These are phyloP conservation scores for Lumbricus terrestris DNA, from an alignment of 2,888 invertebrate genomes.

Conservation along the genomic window DNA sequence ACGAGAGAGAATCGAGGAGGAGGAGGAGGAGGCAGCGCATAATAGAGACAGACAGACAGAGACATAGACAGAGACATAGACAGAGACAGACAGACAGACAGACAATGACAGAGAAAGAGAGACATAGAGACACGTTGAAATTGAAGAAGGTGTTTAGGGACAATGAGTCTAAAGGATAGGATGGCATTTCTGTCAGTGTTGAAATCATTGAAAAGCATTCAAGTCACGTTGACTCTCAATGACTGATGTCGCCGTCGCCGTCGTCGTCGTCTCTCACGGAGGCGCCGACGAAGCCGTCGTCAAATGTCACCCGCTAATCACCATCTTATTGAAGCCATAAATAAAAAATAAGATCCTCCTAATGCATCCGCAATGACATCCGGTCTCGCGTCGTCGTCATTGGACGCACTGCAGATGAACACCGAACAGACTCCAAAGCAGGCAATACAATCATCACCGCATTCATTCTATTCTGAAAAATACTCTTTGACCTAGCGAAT, in stretches of 20 bases:
- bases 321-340: neutral
- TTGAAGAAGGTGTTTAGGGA: neutral
- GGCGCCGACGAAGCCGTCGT: neutral
- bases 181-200: neutral
- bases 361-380: neutral
- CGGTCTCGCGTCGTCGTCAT: neutral
- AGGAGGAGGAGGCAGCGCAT: too few relatives aligned
- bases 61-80: neutral
- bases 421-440: neutral
- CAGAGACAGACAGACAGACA: neutral
- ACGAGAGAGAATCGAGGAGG: neutral
- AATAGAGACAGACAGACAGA: too few relatives aligned
- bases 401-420: neutral
- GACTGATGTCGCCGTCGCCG: neutral
- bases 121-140: neutral
- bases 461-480: neutral
- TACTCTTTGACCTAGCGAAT: neutral
- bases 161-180: neutral
- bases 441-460: neutral
- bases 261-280: too few relatives aligned
- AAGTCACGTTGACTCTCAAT: neutral
- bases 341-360: neutral
- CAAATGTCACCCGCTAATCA: slow-evolving; percentile 3
- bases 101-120: slow-evolving; percentile 15
- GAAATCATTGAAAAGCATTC: slow-evolving; percentile 16